A percentile compares a stretch with the other conserved stretches of the same genome.
These are phyloP conservation scores for Stercorarius parasiticus DNA, from an alignment of 2,113 vertebrate species.

Conservation along the genomic window DNA sequence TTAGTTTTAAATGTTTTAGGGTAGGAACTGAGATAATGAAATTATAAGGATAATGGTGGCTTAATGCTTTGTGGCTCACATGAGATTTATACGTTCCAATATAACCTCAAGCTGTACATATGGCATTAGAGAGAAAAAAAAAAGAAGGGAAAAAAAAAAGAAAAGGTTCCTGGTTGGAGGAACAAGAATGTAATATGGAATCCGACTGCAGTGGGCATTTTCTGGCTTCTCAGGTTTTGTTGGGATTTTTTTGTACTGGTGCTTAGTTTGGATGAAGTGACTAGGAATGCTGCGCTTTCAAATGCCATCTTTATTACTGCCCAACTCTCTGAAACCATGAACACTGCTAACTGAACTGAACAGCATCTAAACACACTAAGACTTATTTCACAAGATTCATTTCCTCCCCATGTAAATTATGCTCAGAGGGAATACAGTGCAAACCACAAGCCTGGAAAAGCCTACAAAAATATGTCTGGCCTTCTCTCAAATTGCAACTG, in stretches of 20 bases:
- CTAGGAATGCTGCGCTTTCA: neutral
- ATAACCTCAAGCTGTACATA: constrained; percentile 77
- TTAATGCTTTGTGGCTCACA: constrained; percentile 77
- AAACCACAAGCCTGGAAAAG: constrained; percentile 39
- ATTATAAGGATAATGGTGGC: constrained; percentile 78
- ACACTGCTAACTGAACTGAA: neutral
- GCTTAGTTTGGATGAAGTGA: constrained; percentile 39
- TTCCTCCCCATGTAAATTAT: constrained; percentile 65
- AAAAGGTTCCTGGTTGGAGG: constrained; percentile 38
- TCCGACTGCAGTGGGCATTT: constrained; percentile 8
- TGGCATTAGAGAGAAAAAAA: constrained; percentile 38
- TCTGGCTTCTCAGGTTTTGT: neutral
- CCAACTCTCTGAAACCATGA: neutral
- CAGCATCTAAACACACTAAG: constrained; percentile 14
- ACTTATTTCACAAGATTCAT: constrained; percentile 47
- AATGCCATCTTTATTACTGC: neutral
- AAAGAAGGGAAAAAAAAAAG: neutral
- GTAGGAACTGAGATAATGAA: constrained; percentile 80
- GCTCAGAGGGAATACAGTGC: constrained; percentile 35
- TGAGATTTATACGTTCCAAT: constrained; percentile 77
- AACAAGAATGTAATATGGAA: neutral
- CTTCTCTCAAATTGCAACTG: neutral
- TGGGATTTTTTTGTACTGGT: neutral
- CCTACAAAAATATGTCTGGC: constrained; percentile 12
- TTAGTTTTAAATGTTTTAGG: constrained; percentile 78